Base-by-base conservation (phyloP, 2,113 vertebrate species). In the Hydrolagus affinis region DNA sequence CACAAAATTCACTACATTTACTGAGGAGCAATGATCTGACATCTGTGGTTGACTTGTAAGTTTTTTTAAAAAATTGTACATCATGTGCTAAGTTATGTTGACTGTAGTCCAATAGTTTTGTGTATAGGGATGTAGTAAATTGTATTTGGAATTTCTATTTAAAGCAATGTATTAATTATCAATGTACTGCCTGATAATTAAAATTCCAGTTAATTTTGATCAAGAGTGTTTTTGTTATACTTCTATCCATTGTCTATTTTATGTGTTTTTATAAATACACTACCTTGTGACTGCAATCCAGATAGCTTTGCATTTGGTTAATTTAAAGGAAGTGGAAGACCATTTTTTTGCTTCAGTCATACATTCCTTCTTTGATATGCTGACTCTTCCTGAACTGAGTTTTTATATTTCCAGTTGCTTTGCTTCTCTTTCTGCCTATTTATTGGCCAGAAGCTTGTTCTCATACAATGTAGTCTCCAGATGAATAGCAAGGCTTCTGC, bases 131-230 rank as follows among this genome's bases (percentile, higher is more conserved):
- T 80, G 77, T 12, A 59, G 56, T 21, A 62, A 56, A 56, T 75
- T 14, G 14, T 64, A n/a, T 62, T 17, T 44, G 44, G 59, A 60
- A 15, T 30, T 64, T 64, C 60, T 64, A 62, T 17, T 25, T 80
- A 80, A 28, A 80, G 77, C 12, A 23, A 17, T 66, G 23, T 80
- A 60, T 60, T 78, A 66, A 80, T 80, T 80, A 3, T 80, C 14
- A 66, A 64, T 64, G n/a, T 28, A 25, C 23, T 9, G 19, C 17
- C 57, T 62, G 28, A 80, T 80, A 14, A 80, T 19, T 78, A 64
- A 80, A 80, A 30, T 2, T 0, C 0, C 60, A 59, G 32, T 77
- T 77, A 10, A 66, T 4, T 66, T 66, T 64, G 64, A 66, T 1
- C 28, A 60, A 78, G 28, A 19, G 17, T 83, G 25, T 30, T 66